Evolutionary conservation across 2,113 vertebrate genomes (phyloP), one percentile per base, ranked within the genome.

Genomic region (Nerophis ophidion): DNA sequence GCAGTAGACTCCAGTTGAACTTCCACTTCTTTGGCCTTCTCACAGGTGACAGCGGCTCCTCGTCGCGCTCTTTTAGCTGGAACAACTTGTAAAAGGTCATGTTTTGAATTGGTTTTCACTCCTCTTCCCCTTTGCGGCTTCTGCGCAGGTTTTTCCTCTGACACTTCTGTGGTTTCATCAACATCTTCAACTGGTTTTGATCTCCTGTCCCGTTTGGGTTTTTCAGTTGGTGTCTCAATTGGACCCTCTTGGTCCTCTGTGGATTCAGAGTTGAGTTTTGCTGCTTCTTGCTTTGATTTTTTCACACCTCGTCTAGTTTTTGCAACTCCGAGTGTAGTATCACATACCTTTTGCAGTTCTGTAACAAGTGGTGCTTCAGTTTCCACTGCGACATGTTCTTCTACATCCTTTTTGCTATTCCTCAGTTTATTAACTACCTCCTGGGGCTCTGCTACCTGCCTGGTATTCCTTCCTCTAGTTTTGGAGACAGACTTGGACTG

Each of bases 51-150:
- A 3, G 61, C 38, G 9, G 68, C 10, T 3, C 71, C 82, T 49
- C 82, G 56, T 1, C 80, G 72, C 0, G 50, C 65, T 66, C 71
- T 81, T 66, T 85, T 86, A 8, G 62, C 61, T 54, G 84, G 73
- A 60, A 67, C 0, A 0, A 50, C 7, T 40, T 65, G 26, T 42
- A 72, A 9, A 9, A 40, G 15, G 1, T 72, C 63, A 7, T 36
- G 57, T 66, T 75, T 68, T 5, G 26, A 63, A 15, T 48, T 16
- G 1, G 57, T 15, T 36, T 72, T 81, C 1, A n/a, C 56, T 1
- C 42, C 76, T 36, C 71, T 70, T 36, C 64, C 73, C 17, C 76
- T 60, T 5, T 40, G 48, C 16, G 33, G 57, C 16, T 60, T 48
- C 55, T 71, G 57, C 33, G 66, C 38, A 7, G 6, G 5, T 26